A percentile compares a stretch with the other conserved stretches of the same genome.
Evolutionary conservation across 1,140 invertebrate species (phyloP).

Genomic region (Caenorhabditis remanei): DNA sequence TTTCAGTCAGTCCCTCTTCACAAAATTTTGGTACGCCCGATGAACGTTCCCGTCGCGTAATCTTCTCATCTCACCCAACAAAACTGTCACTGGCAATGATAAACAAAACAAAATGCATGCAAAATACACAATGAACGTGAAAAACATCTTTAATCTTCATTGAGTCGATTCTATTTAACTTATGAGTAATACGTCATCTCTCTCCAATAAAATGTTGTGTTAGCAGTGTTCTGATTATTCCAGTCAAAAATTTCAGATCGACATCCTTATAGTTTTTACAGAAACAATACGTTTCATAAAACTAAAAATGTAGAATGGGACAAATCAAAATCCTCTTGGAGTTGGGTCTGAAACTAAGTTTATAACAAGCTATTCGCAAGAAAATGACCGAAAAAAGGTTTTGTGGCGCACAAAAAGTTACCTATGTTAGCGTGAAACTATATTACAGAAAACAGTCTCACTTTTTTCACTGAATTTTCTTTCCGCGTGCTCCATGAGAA

Average conservation of each 20-base stretch:
- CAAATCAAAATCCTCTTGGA: too few species aligned
- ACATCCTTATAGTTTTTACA: too few species aligned
- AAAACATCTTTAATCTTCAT: conserved; percentile 4
- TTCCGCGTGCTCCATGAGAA: too few species aligned
- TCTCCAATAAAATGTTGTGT: conserved; percentile 45
- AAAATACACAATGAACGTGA: conserved; percentile 19
- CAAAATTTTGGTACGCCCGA: conserved; percentile 41
- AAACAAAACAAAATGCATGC: not conserved
- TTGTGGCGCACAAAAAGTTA: too few species aligned
- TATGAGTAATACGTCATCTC: conserved; percentile 54
- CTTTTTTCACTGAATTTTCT: too few species aligned
- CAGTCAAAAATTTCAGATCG: not conserved
- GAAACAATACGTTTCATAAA: too few species aligned
- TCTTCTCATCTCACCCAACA: not conserved
- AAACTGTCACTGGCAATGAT: not conserved
- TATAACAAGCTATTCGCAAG: too few species aligned
- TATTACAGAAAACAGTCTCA: too few species aligned
- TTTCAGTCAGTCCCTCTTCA: conserved; percentile 33
- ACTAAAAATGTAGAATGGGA: too few species aligned
- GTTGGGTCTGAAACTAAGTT: too few species aligned
- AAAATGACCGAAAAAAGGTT: too few species aligned
- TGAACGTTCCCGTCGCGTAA: conserved; percentile 38
- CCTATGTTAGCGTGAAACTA: too few species aligned
- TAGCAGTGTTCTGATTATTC: not conserved
- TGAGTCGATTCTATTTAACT: conserved; percentile 16